Conservation (phyloP, 2,797 vertebrate genomes). For the Choloepus didactylus region DNA sequence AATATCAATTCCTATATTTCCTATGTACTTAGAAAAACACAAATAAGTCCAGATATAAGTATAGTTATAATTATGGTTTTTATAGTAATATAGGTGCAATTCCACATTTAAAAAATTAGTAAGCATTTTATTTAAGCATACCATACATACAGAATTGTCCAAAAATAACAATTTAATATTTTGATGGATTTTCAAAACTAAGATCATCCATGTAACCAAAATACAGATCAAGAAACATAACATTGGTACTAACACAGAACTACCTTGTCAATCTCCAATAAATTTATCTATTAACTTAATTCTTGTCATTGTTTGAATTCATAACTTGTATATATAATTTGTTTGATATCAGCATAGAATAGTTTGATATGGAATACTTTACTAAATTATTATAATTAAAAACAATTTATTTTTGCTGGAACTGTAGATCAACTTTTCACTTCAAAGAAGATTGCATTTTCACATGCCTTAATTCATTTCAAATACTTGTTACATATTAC, state of each 20-base stretch:
- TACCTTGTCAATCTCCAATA: not conserved
- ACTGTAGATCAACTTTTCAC: not conserved
- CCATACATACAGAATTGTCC: not conserved
- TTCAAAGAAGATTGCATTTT: not conserved
- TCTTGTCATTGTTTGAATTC: not conserved
- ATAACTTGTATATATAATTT: not conserved
- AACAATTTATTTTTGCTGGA: not conserved
- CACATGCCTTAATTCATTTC: not conserved
- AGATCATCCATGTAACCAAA: not conserved
- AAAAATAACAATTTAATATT: not conserved
- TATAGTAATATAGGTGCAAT: not conserved
- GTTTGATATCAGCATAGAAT: not conserved
- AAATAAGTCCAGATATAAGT: not conserved
- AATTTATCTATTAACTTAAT: not conserved
- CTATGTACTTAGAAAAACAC: not conserved
- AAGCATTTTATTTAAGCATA: not conserved
- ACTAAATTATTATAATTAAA: not conserved
- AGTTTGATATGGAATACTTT: not conserved
- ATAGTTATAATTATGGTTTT: not conserved
- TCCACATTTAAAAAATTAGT: not conserved
- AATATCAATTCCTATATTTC: not conserved
- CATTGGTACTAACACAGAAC: not conserved
- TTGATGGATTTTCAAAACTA: not conserved
- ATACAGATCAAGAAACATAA: not conserved
- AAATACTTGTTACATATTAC: not conserved